Conservation (phyloP, 2,113 vertebrate genomes). For the Salminus brasiliensis region DNA sequence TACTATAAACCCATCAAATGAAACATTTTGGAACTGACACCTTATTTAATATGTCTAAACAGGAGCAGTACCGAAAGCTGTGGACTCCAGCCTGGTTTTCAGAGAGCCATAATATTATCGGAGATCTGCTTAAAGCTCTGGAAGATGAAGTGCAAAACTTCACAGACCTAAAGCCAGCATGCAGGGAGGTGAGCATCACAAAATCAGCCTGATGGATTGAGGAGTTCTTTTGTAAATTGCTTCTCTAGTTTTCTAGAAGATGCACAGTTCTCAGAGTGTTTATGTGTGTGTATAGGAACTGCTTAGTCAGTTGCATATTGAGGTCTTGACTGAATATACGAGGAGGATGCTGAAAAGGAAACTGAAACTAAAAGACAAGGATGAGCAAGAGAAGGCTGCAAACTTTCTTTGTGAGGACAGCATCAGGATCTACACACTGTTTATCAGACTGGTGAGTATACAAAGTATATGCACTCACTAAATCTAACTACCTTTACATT, state of each 20-base stretch:
- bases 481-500: too few relatives aligned
- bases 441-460: constrained; percentile 74
- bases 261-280: not conserved
- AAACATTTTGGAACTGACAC: not conserved
- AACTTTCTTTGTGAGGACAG: constrained; percentile 69
- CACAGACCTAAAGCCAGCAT: constrained; percentile 69
- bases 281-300: constrained; percentile 71
- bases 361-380: constrained; percentile 68
- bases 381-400: constrained; percentile 78
- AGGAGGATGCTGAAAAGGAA: constrained; percentile 78
- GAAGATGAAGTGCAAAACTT: constrained; percentile 65
- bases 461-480: not conserved
- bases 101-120: constrained; percentile 63
- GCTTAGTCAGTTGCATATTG: constrained; percentile 60
- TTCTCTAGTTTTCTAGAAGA: not conserved
- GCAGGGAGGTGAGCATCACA: constrained; percentile 73
- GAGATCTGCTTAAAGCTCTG: constrained; percentile 71
- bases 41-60: constrained; percentile 35
- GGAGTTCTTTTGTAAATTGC: too few relatives aligned
- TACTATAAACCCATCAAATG: not conserved
- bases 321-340: constrained; percentile 80
- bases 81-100: constrained; percentile 77
- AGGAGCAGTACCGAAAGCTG: constrained; percentile 79
- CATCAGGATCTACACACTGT: constrained; percentile 72
- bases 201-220: not conserved